Conservation (phyloP, 2,113 vertebrate genomes). For the Ictalurus punctatus region DNA sequence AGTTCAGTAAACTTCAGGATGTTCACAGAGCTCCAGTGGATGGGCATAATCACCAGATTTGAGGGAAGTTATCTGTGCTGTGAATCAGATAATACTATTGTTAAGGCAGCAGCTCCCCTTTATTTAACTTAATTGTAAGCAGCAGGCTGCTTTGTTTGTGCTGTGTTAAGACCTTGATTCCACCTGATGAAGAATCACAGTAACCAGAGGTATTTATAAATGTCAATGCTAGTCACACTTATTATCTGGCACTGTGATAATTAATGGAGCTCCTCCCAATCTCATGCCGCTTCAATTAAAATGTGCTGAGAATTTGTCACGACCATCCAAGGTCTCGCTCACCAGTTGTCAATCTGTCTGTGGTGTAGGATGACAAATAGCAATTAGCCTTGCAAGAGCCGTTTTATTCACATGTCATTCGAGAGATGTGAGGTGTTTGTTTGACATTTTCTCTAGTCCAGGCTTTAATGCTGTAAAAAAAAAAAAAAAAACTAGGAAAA, state of each 20-base stretch:
- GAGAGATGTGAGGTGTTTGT: conserved; percentile 27
- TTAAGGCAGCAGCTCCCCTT: conserved; percentile 27
- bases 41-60: conserved; percentile 17
- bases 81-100: conserved; percentile 38
- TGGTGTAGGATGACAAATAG: conserved; percentile 43
- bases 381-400: conserved; percentile 35
- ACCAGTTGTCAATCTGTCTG: conserved; percentile 50
- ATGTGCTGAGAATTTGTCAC: conserved; percentile 47
- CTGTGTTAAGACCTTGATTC: conserved; percentile 35
- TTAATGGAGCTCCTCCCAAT: conserved; percentile 53
- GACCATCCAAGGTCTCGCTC: conserved; percentile 23
- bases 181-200: conserved; percentile 46
- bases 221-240: conserved; percentile 53
- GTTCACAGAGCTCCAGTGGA: neutral
- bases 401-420: conserved; percentile 34
- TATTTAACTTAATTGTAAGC: conserved; percentile 43
- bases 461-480: neutral
- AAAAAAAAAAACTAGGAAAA: neutral
- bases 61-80: conserved; percentile 38
- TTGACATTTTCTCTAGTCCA: conserved; percentile 18
- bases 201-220: conserved; percentile 56
- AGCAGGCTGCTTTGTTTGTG: conserved; percentile 46
- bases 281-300: conserved; percentile 57
- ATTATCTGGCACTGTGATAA: conserved; percentile 59
- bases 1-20: conserved; percentile 42